A percentile compares a stretch with the other conserved stretches of the same genome.
Evolutionary conservation across 2,797 vertebrate species (phyloP).

Genomic region (Champsocephalus gunnari): DNA sequence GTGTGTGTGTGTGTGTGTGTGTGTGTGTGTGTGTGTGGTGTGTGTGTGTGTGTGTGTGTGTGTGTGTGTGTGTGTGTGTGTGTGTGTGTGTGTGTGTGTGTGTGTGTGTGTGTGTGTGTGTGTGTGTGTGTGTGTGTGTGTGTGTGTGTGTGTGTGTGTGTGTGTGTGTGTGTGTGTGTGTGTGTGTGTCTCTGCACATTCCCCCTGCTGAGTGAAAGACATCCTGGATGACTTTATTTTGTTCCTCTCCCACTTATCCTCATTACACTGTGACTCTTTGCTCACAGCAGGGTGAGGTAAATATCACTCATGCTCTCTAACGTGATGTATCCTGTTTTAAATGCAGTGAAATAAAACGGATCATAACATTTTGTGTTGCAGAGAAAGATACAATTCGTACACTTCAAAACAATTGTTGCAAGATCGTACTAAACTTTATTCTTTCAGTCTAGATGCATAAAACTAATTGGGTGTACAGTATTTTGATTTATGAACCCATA

Average conservation of each 20-base stretch:
- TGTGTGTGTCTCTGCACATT: slow-evolving; percentile 11
- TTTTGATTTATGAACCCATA: neutral
- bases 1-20: no score
- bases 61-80: no score
- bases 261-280: slow-evolving; percentile 12
- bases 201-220: slow-evolving; percentile 23
- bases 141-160: no score
- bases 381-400: neutral
- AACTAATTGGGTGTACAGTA: neutral
- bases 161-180: no score
- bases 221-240: slow-evolving; percentile 48
- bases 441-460: neutral
- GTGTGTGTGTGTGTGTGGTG: no score
- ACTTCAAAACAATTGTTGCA: neutral
- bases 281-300: slow-evolving; percentile 6
- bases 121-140: no score
- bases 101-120: no score
- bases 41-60: no score
- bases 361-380: neutral
- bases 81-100: no score
- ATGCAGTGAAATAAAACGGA: neutral
- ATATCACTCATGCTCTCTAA: neutral
- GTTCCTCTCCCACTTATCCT: slow-evolving; percentile 23
- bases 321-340: neutral
- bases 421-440: neutral